Base-by-base conservation (phyloP, 1,140 invertebrate species). In the Helicoverpa zea region DNA sequence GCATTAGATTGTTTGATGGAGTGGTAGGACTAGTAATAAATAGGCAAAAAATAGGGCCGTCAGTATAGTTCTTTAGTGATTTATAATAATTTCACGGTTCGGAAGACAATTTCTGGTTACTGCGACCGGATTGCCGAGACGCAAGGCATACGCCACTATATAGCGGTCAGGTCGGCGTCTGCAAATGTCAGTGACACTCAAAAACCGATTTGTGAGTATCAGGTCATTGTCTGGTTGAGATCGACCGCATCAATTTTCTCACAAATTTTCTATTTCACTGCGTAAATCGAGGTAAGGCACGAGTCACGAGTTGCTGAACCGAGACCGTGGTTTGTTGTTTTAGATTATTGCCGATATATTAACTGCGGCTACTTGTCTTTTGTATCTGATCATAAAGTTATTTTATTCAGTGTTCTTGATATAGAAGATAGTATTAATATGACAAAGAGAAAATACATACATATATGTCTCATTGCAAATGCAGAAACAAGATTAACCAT, bases 241-340 rank as follows among this genome's bases (percentile, higher is more conserved):
- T 80, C 80, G 83, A 93, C 92, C 91, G 85, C 91, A 92, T 89
- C 85, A 90, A 90, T 90, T 88, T 88, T 86, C 81, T 82, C 73
- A 84, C 82, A 76, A 89, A 92, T 94, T 94, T 94, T 93, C 92
- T 91, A 86, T 93, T 86, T 88, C 83, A 91, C 83, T 93, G 91
- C 80, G 80, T 83, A 84, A 84, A 88, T 81, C 76, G 83, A 84
- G 84, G 86, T 92, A 94, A 86, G 83, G 90, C 90, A 93, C 91
- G 89, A 92, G 90, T 88, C 89, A 86, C 49, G 82, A 78, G 29
- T 84, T 79, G 88, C 51, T 92, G 84, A 90, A 89, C 84, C 86
- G 84, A 82, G 84, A 88, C 83, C 81, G 23, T 81, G 72, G 59
- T 23, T 64, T 11, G 59, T 29, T 54, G 18, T 18, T 52, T 14